These are phyloP conservation scores for Trichomalopsis sarcophagae DNA, from an alignment of 1,140 invertebrate genomes.

Conservation along the genomic window DNA sequence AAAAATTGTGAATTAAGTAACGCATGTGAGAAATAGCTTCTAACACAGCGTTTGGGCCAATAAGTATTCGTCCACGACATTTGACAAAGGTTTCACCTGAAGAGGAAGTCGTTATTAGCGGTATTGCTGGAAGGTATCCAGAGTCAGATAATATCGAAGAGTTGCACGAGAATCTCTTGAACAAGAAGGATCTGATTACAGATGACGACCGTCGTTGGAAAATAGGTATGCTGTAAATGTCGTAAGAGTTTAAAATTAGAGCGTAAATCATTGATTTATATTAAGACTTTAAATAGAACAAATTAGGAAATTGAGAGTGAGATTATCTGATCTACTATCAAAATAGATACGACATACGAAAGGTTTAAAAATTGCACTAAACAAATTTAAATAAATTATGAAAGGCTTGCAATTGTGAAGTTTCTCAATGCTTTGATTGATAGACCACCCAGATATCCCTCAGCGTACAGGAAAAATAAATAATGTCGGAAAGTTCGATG, in stretches of 20 bases:
- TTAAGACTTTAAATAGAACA: no score
- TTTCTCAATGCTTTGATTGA: background rate
- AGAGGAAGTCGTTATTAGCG: constrained; percentile 89
- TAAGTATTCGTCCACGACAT: background rate
- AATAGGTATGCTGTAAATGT: constrained; percentile 70
- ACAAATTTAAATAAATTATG: no score
- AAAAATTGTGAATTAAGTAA: no score
- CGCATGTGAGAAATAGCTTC: no score
- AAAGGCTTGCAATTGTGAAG: no score
- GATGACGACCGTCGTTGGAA: constrained; percentile 87
- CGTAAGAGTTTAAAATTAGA: no score
- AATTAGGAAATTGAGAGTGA: no score
- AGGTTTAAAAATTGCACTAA: no score
- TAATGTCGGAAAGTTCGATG: constrained; percentile 88
- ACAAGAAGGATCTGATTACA: constrained; percentile 87
- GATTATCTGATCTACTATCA: no score
- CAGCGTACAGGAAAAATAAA: constrained; percentile 87
- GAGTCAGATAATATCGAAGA: constrained; percentile 87
- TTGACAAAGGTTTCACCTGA: constrained; percentile 71
- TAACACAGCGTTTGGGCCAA: no score
- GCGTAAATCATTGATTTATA: no score
- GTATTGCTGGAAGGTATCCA: constrained; percentile 90
- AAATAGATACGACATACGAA: no score
- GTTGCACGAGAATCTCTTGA: constrained; percentile 86
- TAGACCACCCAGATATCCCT: constrained; percentile 81